phyloP scores from a whole-genome alignment of 2,888 invertebrate genomes.

The Agrotis segetum region DNA sequence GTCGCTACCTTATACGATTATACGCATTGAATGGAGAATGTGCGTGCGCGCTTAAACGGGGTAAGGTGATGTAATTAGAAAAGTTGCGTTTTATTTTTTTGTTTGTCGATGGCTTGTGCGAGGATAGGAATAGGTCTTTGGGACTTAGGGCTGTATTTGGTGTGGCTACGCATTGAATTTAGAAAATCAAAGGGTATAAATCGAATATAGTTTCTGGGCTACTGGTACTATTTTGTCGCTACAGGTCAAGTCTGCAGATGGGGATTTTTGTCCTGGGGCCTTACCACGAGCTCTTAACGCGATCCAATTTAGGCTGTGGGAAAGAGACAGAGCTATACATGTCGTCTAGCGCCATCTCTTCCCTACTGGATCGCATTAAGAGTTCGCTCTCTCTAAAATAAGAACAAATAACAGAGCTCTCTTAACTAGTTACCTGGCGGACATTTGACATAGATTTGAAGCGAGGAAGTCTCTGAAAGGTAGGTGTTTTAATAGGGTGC shows the following conservation, averaged over 20 bases:
- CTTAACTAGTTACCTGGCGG: not conserved
- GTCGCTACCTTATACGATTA: conserved; percentile 82
- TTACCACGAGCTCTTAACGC: no score
- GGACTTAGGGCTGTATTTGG: conserved; percentile 1
- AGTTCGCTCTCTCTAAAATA: no score
- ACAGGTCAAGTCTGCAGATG: no score
- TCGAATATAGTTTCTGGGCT: not conserved
- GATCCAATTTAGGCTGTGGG: no score
- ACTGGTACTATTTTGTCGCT: no score
- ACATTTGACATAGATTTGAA: not conserved
- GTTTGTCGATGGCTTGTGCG: conserved; percentile 34
- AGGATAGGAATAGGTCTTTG: conserved; percentile 31
- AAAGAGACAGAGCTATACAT: no score
- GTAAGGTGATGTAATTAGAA: conserved; percentile 70
- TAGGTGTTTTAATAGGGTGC: no score
- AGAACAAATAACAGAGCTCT: not conserved
- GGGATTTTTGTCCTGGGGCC: no score
- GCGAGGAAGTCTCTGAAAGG: not conserved
- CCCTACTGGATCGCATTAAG: no score
- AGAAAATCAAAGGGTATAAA: not conserved
- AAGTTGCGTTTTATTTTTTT: conserved; percentile 44
- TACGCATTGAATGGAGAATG: conserved; percentile 75
- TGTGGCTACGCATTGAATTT: not conserved
- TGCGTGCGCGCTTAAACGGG: conserved; percentile 66
- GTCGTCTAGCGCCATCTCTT: no score